Base-by-base conservation (phyloP, 2,888 invertebrate species). In the Exocentrus adspersus region DNA sequence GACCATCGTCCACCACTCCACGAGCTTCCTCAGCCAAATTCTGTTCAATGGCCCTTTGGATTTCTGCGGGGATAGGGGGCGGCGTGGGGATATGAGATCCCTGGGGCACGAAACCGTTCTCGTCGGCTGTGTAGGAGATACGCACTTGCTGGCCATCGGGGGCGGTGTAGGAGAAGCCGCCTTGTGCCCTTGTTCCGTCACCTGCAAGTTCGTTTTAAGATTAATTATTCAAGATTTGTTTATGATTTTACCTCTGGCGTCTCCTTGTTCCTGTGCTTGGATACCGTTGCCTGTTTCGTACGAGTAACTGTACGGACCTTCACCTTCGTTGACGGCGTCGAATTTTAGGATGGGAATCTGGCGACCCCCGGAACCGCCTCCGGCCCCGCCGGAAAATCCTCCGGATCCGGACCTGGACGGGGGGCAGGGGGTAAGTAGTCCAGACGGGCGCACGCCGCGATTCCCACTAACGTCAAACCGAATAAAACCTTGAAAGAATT, bases 241-340 rank as follows among this genome's bases (percentile, higher is more conserved):
- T 24, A 24, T 5, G 7, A 7, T 24, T 5, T 24, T 32, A 37
- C 37, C 86, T 77, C 68, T 82, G 62, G 24, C 57, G 32, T 57
- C 57, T 2, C 78, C 78, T 50, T 76, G 74, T 72, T 79, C 78
- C 67, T 79, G 75, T 19, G 77, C 85, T 14, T 79, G 77, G 68
- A 87, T 86, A 41, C 86, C 86, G 72, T 87, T 86, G 16, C 86
- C 87, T 12, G 87, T 87, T 79, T 87, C 87, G 66, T 86, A 88
- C 41, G 82, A 81, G 71, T 57, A 78, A 19, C 72, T 74, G 60
- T 78, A 79, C 19, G 72, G 65, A 17, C 77, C 78, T 20, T 78
- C 79, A 3, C 76, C 75, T 59, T 79, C 74, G 57, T 75, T 77
- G 45, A 69, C 73, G 43, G 75, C 73, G 48, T 80, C 76, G 59